phyloP scores from a whole-genome alignment of 1,140 invertebrate species.

The Bacillus rossius region DNA sequence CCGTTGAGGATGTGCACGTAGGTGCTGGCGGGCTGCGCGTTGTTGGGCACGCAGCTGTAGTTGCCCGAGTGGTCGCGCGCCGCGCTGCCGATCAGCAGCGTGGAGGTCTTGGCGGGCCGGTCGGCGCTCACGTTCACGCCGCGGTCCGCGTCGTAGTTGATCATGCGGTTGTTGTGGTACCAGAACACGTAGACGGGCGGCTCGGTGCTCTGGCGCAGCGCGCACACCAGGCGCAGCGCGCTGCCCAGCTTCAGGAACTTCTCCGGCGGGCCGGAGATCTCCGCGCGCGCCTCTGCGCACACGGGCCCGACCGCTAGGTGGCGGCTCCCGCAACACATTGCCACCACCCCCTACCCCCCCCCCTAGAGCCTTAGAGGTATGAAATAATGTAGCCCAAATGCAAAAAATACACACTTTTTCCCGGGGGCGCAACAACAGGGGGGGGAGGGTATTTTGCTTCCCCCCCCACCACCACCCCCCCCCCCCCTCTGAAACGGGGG shows the following conservation, averaged over 20 bases:
- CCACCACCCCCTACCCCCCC: neutral
- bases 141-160: conserved; percentile 79
- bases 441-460: too few species aligned
- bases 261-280: conserved; percentile 75
- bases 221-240: conserved; percentile 70
- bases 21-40: conserved; percentile 75
- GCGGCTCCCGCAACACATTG: conserved; percentile 1
- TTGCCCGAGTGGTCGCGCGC: conserved; percentile 73
- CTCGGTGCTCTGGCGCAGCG: conserved; percentile 74
- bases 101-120: conserved; percentile 49
- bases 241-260: conserved; percentile 83
- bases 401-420: too few species aligned
- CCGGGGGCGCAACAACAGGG: too few species aligned
- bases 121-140: conserved; percentile 78
- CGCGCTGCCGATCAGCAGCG: conserved; percentile 59
- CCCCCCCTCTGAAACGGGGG: too few species aligned
- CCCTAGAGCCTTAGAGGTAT: too few species aligned
- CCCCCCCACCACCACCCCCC: too few species aligned
- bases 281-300: conserved; percentile 73
- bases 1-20: conserved; percentile 84
- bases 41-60: conserved; percentile 82
- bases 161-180: conserved; percentile 87
- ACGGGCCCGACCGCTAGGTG: conserved; percentile 12
- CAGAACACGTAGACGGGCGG: conserved; percentile 80
- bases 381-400: too few species aligned